A percentile compares a stretch with the other conserved stretches of the same genome.
Conservation (phyloP, 1,140 invertebrate species). For the Brachionus angularis region DNA sequence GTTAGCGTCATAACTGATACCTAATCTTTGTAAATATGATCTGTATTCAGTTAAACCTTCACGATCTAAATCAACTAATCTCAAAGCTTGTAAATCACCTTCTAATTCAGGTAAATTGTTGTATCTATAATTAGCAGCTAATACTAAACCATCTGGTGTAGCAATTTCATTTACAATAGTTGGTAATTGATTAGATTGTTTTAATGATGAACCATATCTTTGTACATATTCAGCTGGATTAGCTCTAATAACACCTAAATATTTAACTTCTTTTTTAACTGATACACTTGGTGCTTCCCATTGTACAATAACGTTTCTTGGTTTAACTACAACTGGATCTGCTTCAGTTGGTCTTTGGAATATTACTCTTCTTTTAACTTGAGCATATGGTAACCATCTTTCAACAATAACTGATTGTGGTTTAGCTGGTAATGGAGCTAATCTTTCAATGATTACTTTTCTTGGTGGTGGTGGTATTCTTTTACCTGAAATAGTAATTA, state of each 20-base stretch:
- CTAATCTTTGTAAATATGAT: slow-evolving; percentile 36
- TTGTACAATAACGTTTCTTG: slow-evolving; percentile 43
- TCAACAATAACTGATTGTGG: slow-evolving; percentile 39
- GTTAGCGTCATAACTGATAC: slow-evolving; percentile 26
- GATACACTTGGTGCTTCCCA: slow-evolving; percentile 29
- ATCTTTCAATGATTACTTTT: slow-evolving; percentile 43
- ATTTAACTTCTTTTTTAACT: slow-evolving; percentile 35
- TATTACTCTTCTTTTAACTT: slow-evolving; percentile 36
- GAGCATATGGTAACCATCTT: slow-evolving; percentile 39
- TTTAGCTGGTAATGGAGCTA: slow-evolving; percentile 43
- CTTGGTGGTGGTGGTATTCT: slow-evolving; percentile 44
- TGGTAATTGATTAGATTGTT: slow-evolving; percentile 12
- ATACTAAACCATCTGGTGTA: slow-evolving; percentile 6
- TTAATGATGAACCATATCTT: slow-evolving; percentile 29
- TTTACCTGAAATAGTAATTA: slow-evolving; percentile 21
- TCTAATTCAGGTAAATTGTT: slow-evolving; percentile 33
- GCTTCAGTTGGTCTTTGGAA: slow-evolving; percentile 29
- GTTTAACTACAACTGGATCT: not conserved
- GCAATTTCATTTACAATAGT: slow-evolving; percentile 21
- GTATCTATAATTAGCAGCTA: slow-evolving; percentile 40
- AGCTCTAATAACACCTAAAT: slow-evolving; percentile 36
- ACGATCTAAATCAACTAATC: slow-evolving; percentile 23
- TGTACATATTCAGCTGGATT: slow-evolving; percentile 33
- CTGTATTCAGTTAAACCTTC: slow-evolving; percentile 41
- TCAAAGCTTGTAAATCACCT: slow-evolving; percentile 34